Evolutionary conservation across 2,797 vertebrate species (phyloP), one percentile per base, ranked within the genome.

Genomic region (Buceros bicornis): DNA sequence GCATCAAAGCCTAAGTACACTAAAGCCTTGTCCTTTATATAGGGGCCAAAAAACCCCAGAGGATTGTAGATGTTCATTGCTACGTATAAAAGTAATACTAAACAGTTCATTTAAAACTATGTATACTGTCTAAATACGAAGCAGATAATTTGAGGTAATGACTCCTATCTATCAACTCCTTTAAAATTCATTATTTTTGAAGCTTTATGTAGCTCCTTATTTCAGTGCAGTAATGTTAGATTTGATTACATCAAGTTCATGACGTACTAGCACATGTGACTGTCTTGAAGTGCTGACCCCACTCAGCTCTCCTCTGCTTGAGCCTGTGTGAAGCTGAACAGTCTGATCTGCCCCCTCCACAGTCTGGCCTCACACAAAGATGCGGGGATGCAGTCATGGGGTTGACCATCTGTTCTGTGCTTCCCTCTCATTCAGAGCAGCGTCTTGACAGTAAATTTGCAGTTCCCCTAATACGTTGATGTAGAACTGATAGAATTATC

Each of bases 371-470:
- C 53, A 2, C 69, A 43, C 42, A 47, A 14, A 64, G 83, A 60
- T 82, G 89, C 87, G 37, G 69, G 51, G 74, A 28, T 73, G 48
- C 57, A 42, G 1, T 13, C 25, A 4, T 45, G 83, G 79, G 24
- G 7, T 14, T 90, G 14, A 6, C 86, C 89, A 94, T 93, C 95
- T 96, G 92, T 77, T 90, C 92, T 73, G 14, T 78, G 74, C 74
- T 77, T 62, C 43, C 13, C 35, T 77, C 50, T 53, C 43, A 13
- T 15, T 37, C 60, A 20, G 56, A 82, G 67, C 89, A 90, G 17
- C 11, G 7, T 47, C 90, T 24, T 79, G 29, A 19, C 62, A 53
- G 53, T 22, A 31, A 43, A 92, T 87, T 92, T 74, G 74, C 37
- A 20, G 57, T 73, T 67, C 17, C 43, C 28, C 35, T 35, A 31